Evolutionary conservation across 2,797 vertebrate species (phyloP), one percentile per base, ranked within the genome.

Genomic region (Xiphorhynchus erythropygius): DNA sequence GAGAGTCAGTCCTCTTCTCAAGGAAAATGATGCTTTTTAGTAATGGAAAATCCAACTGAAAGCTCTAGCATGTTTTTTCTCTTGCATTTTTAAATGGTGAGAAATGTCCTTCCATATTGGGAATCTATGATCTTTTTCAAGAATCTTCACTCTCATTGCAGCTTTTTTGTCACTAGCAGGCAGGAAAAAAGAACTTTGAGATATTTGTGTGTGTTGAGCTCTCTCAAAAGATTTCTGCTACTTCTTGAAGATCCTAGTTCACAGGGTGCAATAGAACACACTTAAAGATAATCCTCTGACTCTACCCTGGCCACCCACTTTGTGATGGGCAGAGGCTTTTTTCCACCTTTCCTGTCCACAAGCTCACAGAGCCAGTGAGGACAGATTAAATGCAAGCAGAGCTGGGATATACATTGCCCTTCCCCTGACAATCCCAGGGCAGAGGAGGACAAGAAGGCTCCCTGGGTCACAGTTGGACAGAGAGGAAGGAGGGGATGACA

Each of bases 401-500:
- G 11, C 15, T 32, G 35, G n/a, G 35, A 30, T 14, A 8, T 35
- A 15, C 5, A 0, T 9, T 44, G 28, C 18, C 46, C 32, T 41
- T 60, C 33, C 41, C 13, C 73, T 68, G n/a, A 16, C 18, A 68
- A 71, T 35, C 64, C 44, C 27, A 22, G 52, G 32, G 33, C 10
- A 13, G 41, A 39, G n/a, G 46, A 84, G 53, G 68, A 80, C 5
- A 5, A 59, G 22, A 25, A 50, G 7, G 7, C 9, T 73, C 14
- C 42, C 15, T 1, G 0, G 32, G 35, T 42, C 30, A 4, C 1
- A 39, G 28, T 1, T 55, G 41, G 42, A n/a, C 18, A 59, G 22
- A 19, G 59, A 75, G 32, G 30, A 76, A 84, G 46, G 28, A 56
- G 33, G 8, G 25, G 7, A 71, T 35, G 13, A 47, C 6, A 57